Conservation (phyloP, 2,888 invertebrate species). For the Operophtera brumata region DNA sequence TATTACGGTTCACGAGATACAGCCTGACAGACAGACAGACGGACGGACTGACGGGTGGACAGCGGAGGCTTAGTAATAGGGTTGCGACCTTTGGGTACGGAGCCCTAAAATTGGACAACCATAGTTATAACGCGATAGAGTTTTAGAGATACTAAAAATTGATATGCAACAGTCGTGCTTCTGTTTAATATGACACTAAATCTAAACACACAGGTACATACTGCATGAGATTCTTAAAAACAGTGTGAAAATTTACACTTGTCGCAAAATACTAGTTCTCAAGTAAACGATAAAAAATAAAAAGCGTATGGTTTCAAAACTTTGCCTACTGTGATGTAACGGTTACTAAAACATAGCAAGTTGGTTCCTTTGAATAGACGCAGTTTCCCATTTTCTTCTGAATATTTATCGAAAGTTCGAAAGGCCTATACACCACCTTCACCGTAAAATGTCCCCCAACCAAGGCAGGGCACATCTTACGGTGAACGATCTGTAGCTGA, state of each 20-base stretch:
- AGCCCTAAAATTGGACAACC: no score
- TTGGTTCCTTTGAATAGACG: background rate
- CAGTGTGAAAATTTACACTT: constrained; percentile 56
- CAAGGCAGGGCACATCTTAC: no score
- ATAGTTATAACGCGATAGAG: no score
- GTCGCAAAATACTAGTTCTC: constrained; percentile 49
- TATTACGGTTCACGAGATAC: no score
- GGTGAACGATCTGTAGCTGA: no score
- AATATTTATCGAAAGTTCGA: no score
- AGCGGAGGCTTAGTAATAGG: no score
- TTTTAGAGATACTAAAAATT: constrained; percentile 18
- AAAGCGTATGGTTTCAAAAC: constrained; percentile 32
- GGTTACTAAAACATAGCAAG: background rate
- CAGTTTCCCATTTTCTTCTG: background rate
- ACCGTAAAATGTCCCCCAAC: no score
- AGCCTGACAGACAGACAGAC: no score
- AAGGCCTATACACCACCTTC: no score
- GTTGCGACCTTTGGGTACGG: no score
- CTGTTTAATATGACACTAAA: constrained; percentile 36
- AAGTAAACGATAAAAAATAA: constrained; percentile 51
- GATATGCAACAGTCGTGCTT: constrained; percentile 36
- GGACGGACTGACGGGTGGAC: no score
- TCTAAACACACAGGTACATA: background rate
- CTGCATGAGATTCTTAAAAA: constrained; percentile 43
- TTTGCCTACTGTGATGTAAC: constrained; percentile 28